Conservation (phyloP, 1,140 invertebrate genomes). For the Drosophila baimaii region DNA sequence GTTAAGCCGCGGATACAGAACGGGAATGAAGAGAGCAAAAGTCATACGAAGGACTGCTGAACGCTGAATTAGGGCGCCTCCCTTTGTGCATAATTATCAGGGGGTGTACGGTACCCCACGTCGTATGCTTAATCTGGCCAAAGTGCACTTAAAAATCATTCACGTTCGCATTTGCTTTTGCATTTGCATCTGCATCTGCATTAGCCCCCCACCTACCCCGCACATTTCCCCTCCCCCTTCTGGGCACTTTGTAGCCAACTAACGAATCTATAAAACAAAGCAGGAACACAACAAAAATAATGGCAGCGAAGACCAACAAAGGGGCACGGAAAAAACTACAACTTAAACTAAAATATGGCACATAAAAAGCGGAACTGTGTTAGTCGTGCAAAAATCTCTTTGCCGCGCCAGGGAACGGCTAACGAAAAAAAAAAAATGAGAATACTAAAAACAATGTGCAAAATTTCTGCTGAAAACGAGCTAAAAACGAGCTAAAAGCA, state of each 20-base stretch:
- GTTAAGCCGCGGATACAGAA: constrained; percentile 5
- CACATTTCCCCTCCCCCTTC: constrained; percentile 8
- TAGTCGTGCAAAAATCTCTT: constrained; percentile 71
- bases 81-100: constrained; percentile 29
- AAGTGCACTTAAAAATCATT: constrained; percentile 75
- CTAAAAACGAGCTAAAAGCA: constrained; percentile 80
- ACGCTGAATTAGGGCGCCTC: constrained; percentile 24
- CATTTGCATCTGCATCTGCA: constrained; percentile 32
- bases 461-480: constrained; percentile 62
- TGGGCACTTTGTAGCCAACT: constrained; percentile 61
- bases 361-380: constrained; percentile 70
- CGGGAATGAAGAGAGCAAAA: constrained; percentile 27
- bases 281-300: constrained; percentile 45
- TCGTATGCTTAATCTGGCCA: constrained; percentile 75
- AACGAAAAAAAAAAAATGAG: constrained; percentile 43
- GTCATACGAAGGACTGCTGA: constrained; percentile 9
- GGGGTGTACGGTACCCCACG: constrained; percentile 14
- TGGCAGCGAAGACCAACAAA: constrained; percentile 28
- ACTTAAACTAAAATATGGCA: constrained; percentile 59
- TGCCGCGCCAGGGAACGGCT: constrained; percentile 14
- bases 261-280: constrained; percentile 72
- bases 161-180: constrained; percentile 59
- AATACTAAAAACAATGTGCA: constrained; percentile 47
- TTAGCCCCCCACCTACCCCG: constrained; percentile 29
- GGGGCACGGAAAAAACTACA: constrained; percentile 25